Base-by-base conservation (phyloP, 2,113 vertebrate species). In the Nesoenas mayeri region DNA sequence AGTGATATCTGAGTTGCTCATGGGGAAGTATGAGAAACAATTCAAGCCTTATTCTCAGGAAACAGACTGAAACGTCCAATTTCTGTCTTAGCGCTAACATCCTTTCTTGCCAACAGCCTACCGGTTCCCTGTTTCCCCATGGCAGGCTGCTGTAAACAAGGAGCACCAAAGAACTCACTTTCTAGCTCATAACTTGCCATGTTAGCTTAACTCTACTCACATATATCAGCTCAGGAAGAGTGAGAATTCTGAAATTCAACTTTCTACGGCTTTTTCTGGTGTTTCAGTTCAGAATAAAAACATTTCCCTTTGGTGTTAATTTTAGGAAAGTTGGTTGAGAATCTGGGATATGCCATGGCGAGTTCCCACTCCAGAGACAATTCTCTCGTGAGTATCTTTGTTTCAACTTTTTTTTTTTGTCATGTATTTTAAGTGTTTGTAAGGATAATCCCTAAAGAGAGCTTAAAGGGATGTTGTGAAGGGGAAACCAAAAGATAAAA, bases 401-500 rank as follows among this genome's bases (percentile, higher is more conserved):
- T 16, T 79, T 24, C 26, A 19, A 19, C 44, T 47, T 53, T 42
- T 79, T 32, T 34, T 80, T 38, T 42, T 67, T 34, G 29, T 72
- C 32, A 36, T 72, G 26, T 89, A 16, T 79, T 85, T 29, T 17
- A 77, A 89, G 31, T 32, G 20, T 38, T 67, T 91, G 48, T 67
- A 38, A 53, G 61, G 36, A 21, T 50, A 89, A 88, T 24, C n/a
- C 56, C 79, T 73, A 54, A 88, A 90, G 60, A 50, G 36, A 58
- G 36, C 50, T 47, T 22, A 3, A 0, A 38, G 60, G 25, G 64
- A 83, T 34, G 31, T 7, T 70, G 50, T 20, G 22, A 90, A 79
- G 51, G 50, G 36, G 50, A 93, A 85, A 36, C 4, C 31, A 28
- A 44, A 82, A 50, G 71, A 79, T 89, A 40, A 94, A 95, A 91